Evolutionary conservation across 2,888 invertebrate genomes (phyloP), one percentile per base, ranked within the genome.

Genomic region (Boloria selene): DNA sequence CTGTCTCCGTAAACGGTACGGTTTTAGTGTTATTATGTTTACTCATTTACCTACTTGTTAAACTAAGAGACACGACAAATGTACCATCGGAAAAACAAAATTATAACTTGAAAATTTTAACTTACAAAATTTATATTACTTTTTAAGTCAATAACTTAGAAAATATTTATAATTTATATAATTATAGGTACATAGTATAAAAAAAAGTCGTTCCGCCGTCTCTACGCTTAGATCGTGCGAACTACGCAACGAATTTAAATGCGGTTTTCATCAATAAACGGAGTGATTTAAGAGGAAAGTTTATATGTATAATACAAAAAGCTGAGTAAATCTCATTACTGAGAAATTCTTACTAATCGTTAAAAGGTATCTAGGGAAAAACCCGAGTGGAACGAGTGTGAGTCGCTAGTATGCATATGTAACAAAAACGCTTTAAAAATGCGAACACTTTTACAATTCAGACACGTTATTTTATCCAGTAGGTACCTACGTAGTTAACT

Each of bases 1-100:
- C 54, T 14, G 44, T 26, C 63, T 61, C 22, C 56, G 51, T 56
- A 56, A 67, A 64, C 52, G 61, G 52, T 18, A 5, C 16, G 52
- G 42, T 51, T 64, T 38, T 22, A 22, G 38, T 62, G 31, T 42
- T 54, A 51, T 55, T 54, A 51, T 55, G 38, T 50, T 52, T 52
- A 58, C 58, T 31, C 18, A 16, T 56, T 45, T 56, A 56, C 22
- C 22, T 22, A 22, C 42, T 56, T 18, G n/a, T 6, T 31, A 59
- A 49, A n/a, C 6, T 16, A 31, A n/a, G 26, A 31, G 13, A 16
- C 22, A 16, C n/a, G 10, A 38, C 31, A 7, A 38, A 22, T 4
- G 16, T 45, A 45, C 5, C 10, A 16, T 13, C 38, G 31, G 47
- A 59, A 50, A 17, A 31, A 1, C 2, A 4, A 50, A 50, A 38